A percentile compares a stretch with the other conserved stretches of the same genome.
Evolutionary conservation across 2,888 invertebrate genomes (phyloP).

Genomic region (Andrena bicolor): DNA sequence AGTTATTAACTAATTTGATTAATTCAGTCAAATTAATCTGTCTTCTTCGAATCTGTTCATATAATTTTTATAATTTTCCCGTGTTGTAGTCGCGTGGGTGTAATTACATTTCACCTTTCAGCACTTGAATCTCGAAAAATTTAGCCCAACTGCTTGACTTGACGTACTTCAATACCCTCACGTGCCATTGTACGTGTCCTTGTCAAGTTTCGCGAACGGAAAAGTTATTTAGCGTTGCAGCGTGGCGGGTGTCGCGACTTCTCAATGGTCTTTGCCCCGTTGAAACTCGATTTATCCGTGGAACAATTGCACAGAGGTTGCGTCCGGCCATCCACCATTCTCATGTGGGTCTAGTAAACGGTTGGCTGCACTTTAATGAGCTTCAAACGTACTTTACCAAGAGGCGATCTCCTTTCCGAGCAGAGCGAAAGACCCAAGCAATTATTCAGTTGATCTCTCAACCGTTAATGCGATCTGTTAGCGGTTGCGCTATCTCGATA

Average conservation of each 20-base stretch:
- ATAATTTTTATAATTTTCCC: too few relatives aligned
- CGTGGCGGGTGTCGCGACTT: slow-evolving; percentile 10
- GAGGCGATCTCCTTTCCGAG: slow-evolving; percentile 27
- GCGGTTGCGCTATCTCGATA: slow-evolving; percentile 37
- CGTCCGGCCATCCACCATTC: slow-evolving; percentile 7
- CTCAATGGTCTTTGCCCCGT: slow-evolving; percentile 3
- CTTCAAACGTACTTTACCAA: slow-evolving; percentile 30
- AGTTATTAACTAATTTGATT: too few relatives aligned
- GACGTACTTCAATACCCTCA: neutral
- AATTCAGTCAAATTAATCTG: too few relatives aligned
- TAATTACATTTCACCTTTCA: too few relatives aligned
- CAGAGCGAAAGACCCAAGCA: slow-evolving; percentile 49
- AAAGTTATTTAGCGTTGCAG: slow-evolving; percentile 27
- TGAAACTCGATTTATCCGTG: slow-evolving; percentile 38
- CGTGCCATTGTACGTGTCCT: neutral
- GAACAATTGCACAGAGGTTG: slow-evolving; percentile 33
- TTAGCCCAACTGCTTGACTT: neutral
- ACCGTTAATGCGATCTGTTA: slow-evolving; percentile 58
- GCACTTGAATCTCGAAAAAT: too few relatives aligned
- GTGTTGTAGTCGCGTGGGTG: too few relatives aligned
- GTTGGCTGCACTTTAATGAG: slow-evolving; percentile 48
- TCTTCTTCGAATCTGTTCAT: too few relatives aligned
- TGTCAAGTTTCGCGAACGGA: neutral
- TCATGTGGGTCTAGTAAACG: slow-evolving; percentile 31
- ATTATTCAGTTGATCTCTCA: slow-evolving; percentile 70